Base-by-base conservation (phyloP, 2,113 vertebrate genomes). In the Psittacula cyanocephala region DNA sequence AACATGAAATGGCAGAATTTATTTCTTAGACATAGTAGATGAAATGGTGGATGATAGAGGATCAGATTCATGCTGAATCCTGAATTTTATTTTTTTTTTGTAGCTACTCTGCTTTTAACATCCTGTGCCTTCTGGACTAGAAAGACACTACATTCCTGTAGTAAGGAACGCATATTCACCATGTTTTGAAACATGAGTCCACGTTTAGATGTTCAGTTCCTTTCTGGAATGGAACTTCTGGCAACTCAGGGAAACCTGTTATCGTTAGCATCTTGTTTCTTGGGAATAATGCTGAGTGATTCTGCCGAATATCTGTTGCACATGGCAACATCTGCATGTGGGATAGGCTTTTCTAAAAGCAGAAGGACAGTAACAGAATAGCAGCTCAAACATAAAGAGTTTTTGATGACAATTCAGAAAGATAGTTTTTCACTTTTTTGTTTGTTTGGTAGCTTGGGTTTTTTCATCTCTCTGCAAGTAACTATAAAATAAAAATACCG, bases 381-480 rank as follows among this genome's bases (percentile, higher is more conserved):
- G 31, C 47, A 75, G n/a, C 12, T 76, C 0, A 0, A 44, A 63
- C 41, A 41, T 16, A 37, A 2, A 22, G 37, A n/a, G 1, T 57
- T 72, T 81, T 41, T 46, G n/a, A 63, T 86, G 67, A 43, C 12
- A 15, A 20, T 31, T 44, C 35, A 60, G 43, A 71, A 77, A 41
- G 27, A 27, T 2, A 35, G 14, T 13, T 79, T 89, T 92, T 62
- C 15, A 39, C 19, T 37, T 64, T 17, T 37, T 53, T 89, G 63
- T 76, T 60, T 55, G 6, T 50, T 82, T 37, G 57, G 33, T 35
- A 59, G 57, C 33, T 24, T 59, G 33, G 13, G 22, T 47, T 53
- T 10, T 52, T 77, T 46, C 4, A 14, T 64, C 7, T 87, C 28
- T 13, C 9, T 7, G 3, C 24, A 72, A 75, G 14, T 37, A 79